Conservation (phyloP, 2,113 vertebrate species). For the Toxotes chatareus region DNA sequence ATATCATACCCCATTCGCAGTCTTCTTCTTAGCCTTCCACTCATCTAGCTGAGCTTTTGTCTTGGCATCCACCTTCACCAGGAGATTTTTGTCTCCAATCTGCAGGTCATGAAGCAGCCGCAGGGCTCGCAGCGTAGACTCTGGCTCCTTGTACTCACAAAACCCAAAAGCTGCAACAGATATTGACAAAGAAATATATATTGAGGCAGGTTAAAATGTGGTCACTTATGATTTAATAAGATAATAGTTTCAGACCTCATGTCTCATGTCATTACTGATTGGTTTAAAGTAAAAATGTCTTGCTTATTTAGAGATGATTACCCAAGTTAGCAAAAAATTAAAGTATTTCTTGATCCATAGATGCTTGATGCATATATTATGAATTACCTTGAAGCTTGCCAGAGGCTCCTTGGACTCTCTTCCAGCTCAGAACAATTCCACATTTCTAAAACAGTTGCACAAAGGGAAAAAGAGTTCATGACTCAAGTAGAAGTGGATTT, state of each 20-base stretch:
- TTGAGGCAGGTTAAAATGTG: background rate
- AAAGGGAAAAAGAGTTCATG: background rate
- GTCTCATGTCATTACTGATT: background rate
- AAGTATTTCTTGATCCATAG: background rate
- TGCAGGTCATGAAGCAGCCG: constrained; percentile 95
- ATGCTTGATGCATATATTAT: constrained; percentile 1
- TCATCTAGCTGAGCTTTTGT: constrained; percentile 98
- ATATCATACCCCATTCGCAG: constrained; percentile 90
- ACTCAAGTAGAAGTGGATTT: background rate
- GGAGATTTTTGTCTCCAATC: constrained; percentile 97
- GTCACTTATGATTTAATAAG: background rate
- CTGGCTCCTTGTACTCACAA: constrained; percentile 99
- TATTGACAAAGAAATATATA: constrained; percentile 1
- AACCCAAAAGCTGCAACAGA: constrained; percentile 93
- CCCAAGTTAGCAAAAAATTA: background rate
- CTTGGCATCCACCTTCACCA: constrained; percentile 99
- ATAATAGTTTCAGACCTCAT: background rate
- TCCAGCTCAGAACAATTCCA: constrained; percentile 99
- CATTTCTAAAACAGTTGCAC: constrained; percentile 89
- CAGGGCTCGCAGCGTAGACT: constrained; percentile 94
- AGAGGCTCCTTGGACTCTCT: constrained; percentile 98
- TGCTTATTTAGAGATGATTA: background rate
- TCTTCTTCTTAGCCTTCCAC: constrained; percentile 98
- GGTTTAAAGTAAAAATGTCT: background rate
- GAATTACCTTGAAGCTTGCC: constrained; percentile 97